Conservation (phyloP, 1,140 invertebrate species). For the Bombus pyrosoma region DNA sequence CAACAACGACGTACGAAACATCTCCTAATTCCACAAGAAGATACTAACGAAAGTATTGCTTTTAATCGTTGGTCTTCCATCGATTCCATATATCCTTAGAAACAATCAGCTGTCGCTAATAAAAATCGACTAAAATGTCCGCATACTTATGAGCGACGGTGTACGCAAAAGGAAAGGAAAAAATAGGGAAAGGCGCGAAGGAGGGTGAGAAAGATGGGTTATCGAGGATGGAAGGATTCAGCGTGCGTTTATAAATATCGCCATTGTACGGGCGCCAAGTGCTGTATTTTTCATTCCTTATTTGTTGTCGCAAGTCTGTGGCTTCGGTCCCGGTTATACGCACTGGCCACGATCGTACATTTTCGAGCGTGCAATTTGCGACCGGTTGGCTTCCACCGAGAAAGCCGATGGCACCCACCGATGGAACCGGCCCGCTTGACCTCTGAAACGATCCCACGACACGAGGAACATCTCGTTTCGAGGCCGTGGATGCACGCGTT, state of each 20-base stretch:
- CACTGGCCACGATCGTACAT: conserved; percentile 47
- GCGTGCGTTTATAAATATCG: conserved; percentile 58
- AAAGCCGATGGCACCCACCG: conserved; percentile 15
- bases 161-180: not conserved
- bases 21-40: too few relatives aligned
- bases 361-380: conserved; percentile 48
- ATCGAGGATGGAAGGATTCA: conserved; percentile 50
- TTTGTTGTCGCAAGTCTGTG: conserved; percentile 49
- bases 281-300: conserved; percentile 61
- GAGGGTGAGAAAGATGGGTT: conserved; percentile 16
- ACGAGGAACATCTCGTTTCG: conserved; percentile 14
- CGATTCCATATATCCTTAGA: too few relatives aligned
- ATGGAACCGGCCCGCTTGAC: conserved; percentile 33
- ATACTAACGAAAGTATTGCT: too few relatives aligned
- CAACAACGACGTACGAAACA: too few relatives aligned
- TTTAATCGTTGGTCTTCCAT: too few relatives aligned
- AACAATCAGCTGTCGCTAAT: too few relatives aligned
- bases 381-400: conserved; percentile 28
- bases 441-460: conserved; percentile 34
- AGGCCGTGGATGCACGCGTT: conserved; percentile 9
- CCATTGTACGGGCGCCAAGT: conserved; percentile 57
- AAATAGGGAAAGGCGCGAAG: not conserved
- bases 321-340: conserved; percentile 39
- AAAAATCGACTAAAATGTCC: too few relatives aligned
- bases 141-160: too few relatives aligned